These are phyloP conservation scores for Pantala flavescens DNA, from an alignment of 1,140 invertebrate species.

Conservation along the genomic window DNA sequence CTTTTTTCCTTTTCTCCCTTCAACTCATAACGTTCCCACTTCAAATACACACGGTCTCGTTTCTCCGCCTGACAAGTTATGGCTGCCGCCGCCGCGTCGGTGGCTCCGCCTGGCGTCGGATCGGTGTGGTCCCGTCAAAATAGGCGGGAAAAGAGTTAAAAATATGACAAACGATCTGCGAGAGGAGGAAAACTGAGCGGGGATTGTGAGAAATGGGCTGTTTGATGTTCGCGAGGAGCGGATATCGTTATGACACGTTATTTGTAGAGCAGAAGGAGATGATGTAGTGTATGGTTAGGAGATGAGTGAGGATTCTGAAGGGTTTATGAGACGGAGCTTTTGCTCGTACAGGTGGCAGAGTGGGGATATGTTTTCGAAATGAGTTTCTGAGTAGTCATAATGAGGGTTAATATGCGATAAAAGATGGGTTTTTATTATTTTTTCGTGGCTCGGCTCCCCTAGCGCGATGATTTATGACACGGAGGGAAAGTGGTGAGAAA, in stretches of 20 bases:
- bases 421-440: background rate
- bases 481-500: no score
- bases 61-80: background rate
- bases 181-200: background rate
- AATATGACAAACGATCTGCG: background rate
- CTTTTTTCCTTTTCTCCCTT: background rate
- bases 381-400: background rate
- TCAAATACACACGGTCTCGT: background rate
- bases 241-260: background rate
- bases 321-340: background rate
- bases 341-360: background rate
- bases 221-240: background rate
- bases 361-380: background rate
- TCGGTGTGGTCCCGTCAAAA: background rate
- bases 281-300: background rate
- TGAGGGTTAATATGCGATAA: background rate
- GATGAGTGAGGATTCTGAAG: background rate
- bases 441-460: no score
- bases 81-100: background rate
- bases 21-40: background rate
- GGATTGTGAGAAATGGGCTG: background rate
- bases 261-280: background rate
- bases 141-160: background rate
- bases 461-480: no score
- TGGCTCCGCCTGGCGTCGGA: background rate